Percentiles rank a stretch among this genome's conserved stretches.
phyloP scores from a whole-genome alignment of 2,113 vertebrate genomes.

The Marmota flaviventris region DNA sequence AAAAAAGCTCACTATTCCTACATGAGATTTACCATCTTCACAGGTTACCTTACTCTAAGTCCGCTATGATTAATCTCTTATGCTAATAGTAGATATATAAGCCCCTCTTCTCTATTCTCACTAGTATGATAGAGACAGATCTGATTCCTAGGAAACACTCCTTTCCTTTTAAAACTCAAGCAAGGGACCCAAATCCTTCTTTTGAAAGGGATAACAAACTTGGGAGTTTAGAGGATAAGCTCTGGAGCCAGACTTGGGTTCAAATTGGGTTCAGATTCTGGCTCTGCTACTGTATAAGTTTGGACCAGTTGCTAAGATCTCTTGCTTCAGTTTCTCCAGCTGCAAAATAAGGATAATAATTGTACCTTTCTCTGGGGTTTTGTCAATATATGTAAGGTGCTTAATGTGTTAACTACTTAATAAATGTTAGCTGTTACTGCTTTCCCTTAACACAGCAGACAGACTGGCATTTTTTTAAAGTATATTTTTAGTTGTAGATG shows the following conservation, averaged over 20 bases:
- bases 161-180: slow-evolving; percentile 60
- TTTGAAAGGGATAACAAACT: slow-evolving; percentile 51
- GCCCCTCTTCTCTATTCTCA: slow-evolving; percentile 52
- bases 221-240: background rate
- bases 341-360: slow-evolving; percentile 53
- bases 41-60: slow-evolving; percentile 14
- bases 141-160: slow-evolving; percentile 3
- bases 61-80: slow-evolving; percentile 4
- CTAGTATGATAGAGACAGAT: slow-evolving; percentile 30
- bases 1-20: slow-evolving; percentile 41
- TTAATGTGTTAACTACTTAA: slow-evolving; percentile 19
- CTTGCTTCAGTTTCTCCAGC: slow-evolving; percentile 35
- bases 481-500: no score
- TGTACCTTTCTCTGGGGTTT: slow-evolving; percentile 16
- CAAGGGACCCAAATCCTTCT: slow-evolving; percentile 20
- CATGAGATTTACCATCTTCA: slow-evolving; percentile 25
- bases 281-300: slow-evolving; percentile 36
- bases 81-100: slow-evolving; percentile 31
- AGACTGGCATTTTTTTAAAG: slow-evolving; percentile 4
- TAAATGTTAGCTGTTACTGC: slow-evolving; percentile 63
- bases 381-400: slow-evolving; percentile 42
- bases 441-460: slow-evolving; percentile 22
- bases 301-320: slow-evolving; percentile 20
- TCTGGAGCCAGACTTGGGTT: background rate
- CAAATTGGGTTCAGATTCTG: slow-evolving; percentile 46